Percentiles rank a stretch among this genome's conserved stretches.
phyloP scores from a whole-genome alignment of 92 coral and sea anemone genomes.

The Muricea muricata region DNA sequence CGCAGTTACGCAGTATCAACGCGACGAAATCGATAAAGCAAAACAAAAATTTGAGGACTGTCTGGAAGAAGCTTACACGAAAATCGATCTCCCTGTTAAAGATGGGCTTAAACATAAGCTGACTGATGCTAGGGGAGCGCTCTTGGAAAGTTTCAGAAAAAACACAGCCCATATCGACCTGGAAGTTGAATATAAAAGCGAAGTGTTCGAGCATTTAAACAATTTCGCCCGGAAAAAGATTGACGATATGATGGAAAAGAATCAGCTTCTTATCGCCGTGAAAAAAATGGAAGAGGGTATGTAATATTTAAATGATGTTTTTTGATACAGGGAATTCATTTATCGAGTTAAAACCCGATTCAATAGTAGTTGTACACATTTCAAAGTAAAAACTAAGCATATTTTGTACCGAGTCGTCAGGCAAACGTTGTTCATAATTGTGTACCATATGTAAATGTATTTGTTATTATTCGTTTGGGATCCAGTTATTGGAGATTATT shows the following conservation, averaged over 20 bases:
- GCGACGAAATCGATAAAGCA: not conserved
- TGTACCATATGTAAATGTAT: too few species aligned
- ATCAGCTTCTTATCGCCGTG: too few species aligned
- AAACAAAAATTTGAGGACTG: not conserved
- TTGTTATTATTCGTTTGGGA: too few species aligned
- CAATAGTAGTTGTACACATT: too few species aligned
- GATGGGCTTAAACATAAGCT: not conserved
- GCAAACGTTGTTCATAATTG: too few species aligned
- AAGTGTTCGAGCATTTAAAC: not conserved
- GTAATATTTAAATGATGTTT: too few species aligned
- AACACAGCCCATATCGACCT: slow-evolving; percentile 6
- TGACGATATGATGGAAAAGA: not conserved
- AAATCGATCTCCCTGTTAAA: slow-evolving; percentile 1
- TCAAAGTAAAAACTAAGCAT: too few species aligned
- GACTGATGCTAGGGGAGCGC: not conserved
- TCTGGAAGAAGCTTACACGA: not conserved
- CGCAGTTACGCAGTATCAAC: slow-evolving; percentile 13
- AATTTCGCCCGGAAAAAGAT: slow-evolving; percentile 6
- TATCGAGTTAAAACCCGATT: too few species aligned
- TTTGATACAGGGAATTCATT: too few species aligned
- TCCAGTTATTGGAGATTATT: too few species aligned
- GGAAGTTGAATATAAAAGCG: slow-evolving; percentile 8
- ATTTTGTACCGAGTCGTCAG: too few species aligned
- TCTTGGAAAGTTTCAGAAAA: not conserved
- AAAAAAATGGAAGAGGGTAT: too few species aligned